Evolutionary conservation across 2,888 invertebrate genomes (phyloP).

Genomic region (Coremacera marginata): DNA sequence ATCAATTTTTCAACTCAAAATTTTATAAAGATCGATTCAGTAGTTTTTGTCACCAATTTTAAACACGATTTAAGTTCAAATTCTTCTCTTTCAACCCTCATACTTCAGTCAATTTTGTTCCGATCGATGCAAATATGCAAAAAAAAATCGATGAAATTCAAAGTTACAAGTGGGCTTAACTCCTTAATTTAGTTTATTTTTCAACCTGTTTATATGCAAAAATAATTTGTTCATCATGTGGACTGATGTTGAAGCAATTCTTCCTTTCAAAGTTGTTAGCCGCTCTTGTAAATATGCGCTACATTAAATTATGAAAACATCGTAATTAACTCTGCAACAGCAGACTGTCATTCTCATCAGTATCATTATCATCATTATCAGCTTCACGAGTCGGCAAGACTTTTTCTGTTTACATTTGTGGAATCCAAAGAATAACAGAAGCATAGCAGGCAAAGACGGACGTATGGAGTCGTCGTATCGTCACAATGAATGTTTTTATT

Average conservation of each 20-base stretch:
- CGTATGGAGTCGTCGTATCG: not conserved
- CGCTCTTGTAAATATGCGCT: conserved; percentile 26
- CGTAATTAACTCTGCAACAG: conserved; percentile 30
- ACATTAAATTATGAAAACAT: conserved; percentile 30
- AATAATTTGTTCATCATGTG: not conserved
- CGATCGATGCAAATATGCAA: no score
- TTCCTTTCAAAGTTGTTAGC: conserved; percentile 55
- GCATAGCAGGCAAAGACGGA: not conserved
- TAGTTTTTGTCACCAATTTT: no score
- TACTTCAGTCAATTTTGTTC: no score
- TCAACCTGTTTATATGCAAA: not conserved
- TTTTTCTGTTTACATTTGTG: conserved; percentile 13
- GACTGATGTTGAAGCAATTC: conserved; percentile 54
- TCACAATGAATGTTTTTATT: not conserved
- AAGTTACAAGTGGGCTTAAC: no score
- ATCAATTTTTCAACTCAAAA: no score
- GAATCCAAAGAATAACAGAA: conserved; percentile 41
- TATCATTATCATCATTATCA: no score
- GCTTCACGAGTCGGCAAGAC: not conserved
- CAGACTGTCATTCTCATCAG: conserved; percentile 25
- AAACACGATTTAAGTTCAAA: no score
- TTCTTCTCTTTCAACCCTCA: no score
- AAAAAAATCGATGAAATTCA: no score
- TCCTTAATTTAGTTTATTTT: no score
- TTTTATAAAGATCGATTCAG: no score